Evolutionary conservation across 2,797 vertebrate genomes (phyloP), one percentile per base, ranked within the genome.

Genomic region (Gambelia wislizenii): DNA sequence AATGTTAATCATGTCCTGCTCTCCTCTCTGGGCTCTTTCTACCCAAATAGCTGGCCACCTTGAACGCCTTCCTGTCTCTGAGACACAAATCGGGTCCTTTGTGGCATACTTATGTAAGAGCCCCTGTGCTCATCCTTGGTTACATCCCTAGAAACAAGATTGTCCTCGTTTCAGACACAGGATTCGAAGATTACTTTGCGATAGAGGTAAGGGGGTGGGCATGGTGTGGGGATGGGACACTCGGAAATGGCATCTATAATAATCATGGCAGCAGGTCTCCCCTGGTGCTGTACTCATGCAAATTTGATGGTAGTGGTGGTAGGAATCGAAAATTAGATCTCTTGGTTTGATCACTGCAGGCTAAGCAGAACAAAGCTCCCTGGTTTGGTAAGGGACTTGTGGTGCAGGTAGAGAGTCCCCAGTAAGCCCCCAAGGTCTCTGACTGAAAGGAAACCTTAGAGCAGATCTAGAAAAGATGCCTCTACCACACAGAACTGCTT

Each of bases 121-220:
- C 95, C 0, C 97, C 97, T 0, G 96, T 97, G 67, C 69, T 95
- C 16, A 95, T 97, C 47, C 95, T 97, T 3, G 95, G 96, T 0
- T 95, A 94, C 18, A 89, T 97, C 70, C 67, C 91, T 0, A 9
- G 90, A 2, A 91, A 93, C 59, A 97, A 96, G 89, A 33, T 80
- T 12, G 3, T 97, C 33, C 67, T 97, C 33, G 4, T 97, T 10
- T 95, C 94, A 0, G 92, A 96, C 70, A 92, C 92, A 2, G 91
- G 36, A 69, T 97, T 96, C 86, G 61, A 74, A 0, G 89, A 94
- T 27, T 90, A 67, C 78, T 76, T 87, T 25, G 2, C 92, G 0
- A 88, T 97, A 74, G 96, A 96, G 95, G 96, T 97, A 90, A 93
- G 42, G 2, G 16, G 6, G 0, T 67, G 49, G 36, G 18, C 12